Evolutionary conservation across 2,888 invertebrate species (phyloP).

Genomic region (Thera obeliscata): DNA sequence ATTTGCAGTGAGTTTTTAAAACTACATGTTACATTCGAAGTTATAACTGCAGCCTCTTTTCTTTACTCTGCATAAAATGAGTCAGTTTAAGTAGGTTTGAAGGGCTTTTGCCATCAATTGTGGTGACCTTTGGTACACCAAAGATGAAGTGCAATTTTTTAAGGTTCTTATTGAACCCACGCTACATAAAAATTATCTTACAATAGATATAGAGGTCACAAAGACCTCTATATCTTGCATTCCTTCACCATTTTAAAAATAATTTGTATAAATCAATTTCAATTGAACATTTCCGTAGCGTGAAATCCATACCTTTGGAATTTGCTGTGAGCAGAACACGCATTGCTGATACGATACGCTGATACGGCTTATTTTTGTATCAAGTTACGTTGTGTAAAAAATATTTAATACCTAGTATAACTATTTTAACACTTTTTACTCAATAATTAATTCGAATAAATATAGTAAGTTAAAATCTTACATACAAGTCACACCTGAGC

Average conservation of each 20-base stretch:
- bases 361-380: slow-evolving; percentile 11
- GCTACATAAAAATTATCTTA: too few relatives aligned
- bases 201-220: too few relatives aligned
- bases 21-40: neutral
- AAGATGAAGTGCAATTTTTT: too few relatives aligned
- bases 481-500: too few relatives aligned
- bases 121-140: too few relatives aligned
- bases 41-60: neutral
- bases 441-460: too few relatives aligned
- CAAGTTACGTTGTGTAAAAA: slow-evolving; percentile 6
- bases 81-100: neutral
- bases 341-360: slow-evolving; percentile 10
- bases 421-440: too few relatives aligned
- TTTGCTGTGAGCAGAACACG: slow-evolving; percentile 8
- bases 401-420: neutral
- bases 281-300: slow-evolving; percentile 7
- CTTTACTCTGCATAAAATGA: neutral
- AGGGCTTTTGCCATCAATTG: too few relatives aligned
- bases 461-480: too few relatives aligned
- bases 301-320: slow-evolving; percentile 21
- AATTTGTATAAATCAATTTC: neutral
- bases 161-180: neutral
- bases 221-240: neutral
- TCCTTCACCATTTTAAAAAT: too few relatives aligned
- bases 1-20: neutral